These are phyloP conservation scores for Sebastiscus albofasciatus DNA, from an alignment of 2,797 vertebrate genomes.

Conservation along the genomic window DNA sequence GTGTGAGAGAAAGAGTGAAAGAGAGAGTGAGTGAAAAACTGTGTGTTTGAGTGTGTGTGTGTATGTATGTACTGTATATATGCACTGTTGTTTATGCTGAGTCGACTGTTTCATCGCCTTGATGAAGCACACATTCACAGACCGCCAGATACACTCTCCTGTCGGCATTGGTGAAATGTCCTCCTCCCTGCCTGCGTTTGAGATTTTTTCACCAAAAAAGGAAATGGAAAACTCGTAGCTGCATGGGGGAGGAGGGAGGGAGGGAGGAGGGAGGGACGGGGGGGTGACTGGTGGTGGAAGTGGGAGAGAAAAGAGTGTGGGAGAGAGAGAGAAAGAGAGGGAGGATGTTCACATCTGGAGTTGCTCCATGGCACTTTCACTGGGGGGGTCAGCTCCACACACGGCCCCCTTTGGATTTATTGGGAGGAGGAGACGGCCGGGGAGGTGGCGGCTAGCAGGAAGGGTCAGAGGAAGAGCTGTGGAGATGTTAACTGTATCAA, in stretches of 20 bases:
- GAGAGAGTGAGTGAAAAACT: background rate
- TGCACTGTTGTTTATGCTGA: slow-evolving; percentile 74
- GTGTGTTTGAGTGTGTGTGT: background rate
- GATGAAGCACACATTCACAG: slow-evolving; percentile 66
- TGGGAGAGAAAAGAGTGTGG: slow-evolving; percentile 60
- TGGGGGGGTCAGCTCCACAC: slow-evolving; percentile 64
- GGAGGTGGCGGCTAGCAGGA: slow-evolving; percentile 54
- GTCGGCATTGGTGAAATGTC: slow-evolving; percentile 68
- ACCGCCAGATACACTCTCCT: slow-evolving; percentile 70
- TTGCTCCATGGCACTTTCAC: slow-evolving; percentile 79
- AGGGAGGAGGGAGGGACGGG: background rate
- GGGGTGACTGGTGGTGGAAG: slow-evolving; percentile 62
- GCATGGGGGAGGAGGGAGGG: slow-evolving; percentile 57
- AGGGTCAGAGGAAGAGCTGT: slow-evolving; percentile 41
- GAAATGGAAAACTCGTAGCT: slow-evolving; percentile 83
- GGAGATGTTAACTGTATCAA: slow-evolving; percentile 33
- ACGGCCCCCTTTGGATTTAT: slow-evolving; percentile 69
- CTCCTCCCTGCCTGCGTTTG: slow-evolving; percentile 77
- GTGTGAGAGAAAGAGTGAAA: background rate
- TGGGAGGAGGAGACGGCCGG: slow-evolving; percentile 47
- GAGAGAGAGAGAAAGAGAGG: slow-evolving; percentile 60
- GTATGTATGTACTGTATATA: slow-evolving; percentile 12
- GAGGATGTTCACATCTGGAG: slow-evolving; percentile 84
- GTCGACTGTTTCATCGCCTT: slow-evolving; percentile 74
- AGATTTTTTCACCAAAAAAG: slow-evolving; percentile 89